phyloP scores from a whole-genome alignment of 2,113 vertebrate species.

The Dascyllus trimaculatus region DNA sequence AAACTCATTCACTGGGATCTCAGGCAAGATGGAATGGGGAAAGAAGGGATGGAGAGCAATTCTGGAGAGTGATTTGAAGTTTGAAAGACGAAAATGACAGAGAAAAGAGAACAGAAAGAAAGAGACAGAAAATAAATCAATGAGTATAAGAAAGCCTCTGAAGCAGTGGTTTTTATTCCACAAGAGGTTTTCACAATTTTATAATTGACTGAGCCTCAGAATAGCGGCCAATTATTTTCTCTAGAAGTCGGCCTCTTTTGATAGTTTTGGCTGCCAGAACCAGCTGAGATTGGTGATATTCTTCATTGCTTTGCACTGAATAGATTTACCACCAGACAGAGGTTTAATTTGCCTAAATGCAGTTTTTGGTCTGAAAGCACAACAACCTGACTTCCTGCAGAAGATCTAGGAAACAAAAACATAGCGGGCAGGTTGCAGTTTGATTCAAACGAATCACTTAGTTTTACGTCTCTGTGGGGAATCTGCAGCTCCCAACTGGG shows the following conservation, averaged over 20 bases:
- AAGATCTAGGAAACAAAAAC: constrained; percentile 3
- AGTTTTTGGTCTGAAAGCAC: neutral
- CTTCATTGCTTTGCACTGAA: constrained; percentile 1
- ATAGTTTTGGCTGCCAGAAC: constrained; percentile 33
- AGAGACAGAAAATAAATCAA: neutral
- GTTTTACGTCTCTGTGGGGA: constrained; percentile 34
- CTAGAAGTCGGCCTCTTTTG: constrained; percentile 23
- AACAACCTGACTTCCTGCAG: neutral
- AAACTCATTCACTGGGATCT: constrained; percentile 4
- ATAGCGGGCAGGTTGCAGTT: neutral
- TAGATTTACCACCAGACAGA: neutral
- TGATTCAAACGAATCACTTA: constrained; percentile 25
- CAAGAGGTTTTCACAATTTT: constrained; percentile 32
- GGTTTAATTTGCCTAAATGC: constrained; percentile 1
- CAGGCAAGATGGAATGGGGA: neutral
- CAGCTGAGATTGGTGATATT: constrained; percentile 9
- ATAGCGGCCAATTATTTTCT: constrained; percentile 55
- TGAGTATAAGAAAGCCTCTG: constrained; percentile 25
- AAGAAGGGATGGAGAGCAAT: neutral
- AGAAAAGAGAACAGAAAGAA: neutral
- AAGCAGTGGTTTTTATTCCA: constrained; percentile 36
- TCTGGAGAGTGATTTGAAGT: neutral
- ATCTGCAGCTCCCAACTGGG: constrained; percentile 18
- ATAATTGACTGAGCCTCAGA: constrained; percentile 36
- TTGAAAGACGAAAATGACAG: neutral